Base-by-base conservation (phyloP, 1,140 invertebrate species). In the Drosophila nigrodunni region DNA sequence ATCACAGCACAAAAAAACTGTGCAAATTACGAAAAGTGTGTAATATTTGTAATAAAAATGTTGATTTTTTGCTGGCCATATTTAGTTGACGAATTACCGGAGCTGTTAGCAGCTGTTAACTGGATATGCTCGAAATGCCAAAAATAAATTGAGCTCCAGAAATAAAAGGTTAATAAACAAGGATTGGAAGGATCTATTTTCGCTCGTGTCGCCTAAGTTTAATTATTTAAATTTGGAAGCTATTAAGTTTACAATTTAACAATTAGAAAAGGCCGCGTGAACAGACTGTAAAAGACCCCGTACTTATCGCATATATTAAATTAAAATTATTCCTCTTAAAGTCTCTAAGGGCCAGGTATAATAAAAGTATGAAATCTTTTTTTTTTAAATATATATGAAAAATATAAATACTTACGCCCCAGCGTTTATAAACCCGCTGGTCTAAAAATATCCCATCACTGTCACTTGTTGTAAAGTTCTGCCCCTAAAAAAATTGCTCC, bases 11-110 rank as follows among this genome's bases (percentile, higher is more conserved):
- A 6, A 30, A 77, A 73, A 70, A 61, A 34, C 34, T 67, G 9
- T 15, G 34, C 60, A 60, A 49, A 46, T 30, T 39, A 13, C 46
- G 25, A 39, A 78, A 71, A 70, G 72, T 71, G 64, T 43, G 21
- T 13, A 57, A 71, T 75, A 76, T 67, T 64, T 43, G 34, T 13
- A 57, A 18, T 10, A 21, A 64, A 54, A 61, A 7, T 18, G 8
- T 30, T 18, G 18, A 47, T 64, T 10, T n/a, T 9, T 43, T 52
- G 10, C 30, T 13, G 39, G 25, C 8, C 10, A 66, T 57, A 66
- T 47, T 30, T 30, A 25, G 43, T 47, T 57, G 13, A n/a, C 9
- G 43, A 18, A 61, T 34, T 44, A 30, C 0, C 11, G 7, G 39
- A 10, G 5, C 11, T 30, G 11, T 30, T 6, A 25, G 8, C 8